Evolutionary conservation across 2,888 invertebrate genomes (phyloP).

Genomic region (Anagyrus pseudococci): DNA sequence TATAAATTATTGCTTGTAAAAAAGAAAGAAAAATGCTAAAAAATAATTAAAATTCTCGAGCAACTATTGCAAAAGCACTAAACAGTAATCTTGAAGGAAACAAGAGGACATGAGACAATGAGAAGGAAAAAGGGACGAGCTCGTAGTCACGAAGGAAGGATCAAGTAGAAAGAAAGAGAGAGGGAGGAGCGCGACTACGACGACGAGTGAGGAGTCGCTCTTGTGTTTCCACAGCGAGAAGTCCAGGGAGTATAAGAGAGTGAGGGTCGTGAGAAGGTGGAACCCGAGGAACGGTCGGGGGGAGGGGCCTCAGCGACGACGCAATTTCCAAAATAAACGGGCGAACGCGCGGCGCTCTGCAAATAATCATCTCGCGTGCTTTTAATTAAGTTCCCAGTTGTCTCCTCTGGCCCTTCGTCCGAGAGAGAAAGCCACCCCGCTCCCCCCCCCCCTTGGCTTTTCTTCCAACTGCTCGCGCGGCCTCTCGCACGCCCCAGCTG

Average conservation of each 20-base stretch:
- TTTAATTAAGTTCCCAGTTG: conserved; percentile 59
- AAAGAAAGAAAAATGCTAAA: too few species aligned
- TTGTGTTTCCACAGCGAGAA: conserved; percentile 1
- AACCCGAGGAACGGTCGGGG: not conserved
- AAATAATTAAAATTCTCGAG: too few species aligned
- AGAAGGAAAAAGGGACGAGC: not conserved
- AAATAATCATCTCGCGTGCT: conserved; percentile 60
- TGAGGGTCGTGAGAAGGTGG: too few species aligned
- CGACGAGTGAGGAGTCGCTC: too few species aligned
- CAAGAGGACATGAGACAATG: not conserved
- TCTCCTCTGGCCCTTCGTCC: conserved; percentile 40
- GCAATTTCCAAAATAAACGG: conserved; percentile 60
- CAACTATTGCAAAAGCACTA: too few species aligned
- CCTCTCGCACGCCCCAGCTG: not conserved
- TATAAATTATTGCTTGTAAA: too few species aligned
- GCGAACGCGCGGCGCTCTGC: conserved; percentile 46
- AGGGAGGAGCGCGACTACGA: not conserved
- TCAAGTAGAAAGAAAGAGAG: not conserved
- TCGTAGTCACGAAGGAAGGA: not conserved
- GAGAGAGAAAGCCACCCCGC: not conserved
- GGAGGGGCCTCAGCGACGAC: conserved; percentile 24
- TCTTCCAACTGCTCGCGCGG: conserved; percentile 38
- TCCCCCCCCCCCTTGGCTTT: conserved; percentile 32
- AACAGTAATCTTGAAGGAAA: not conserved
- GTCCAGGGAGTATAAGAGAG: conserved; percentile 2